These are phyloP conservation scores for Perizoma affinitatum DNA, from an alignment of 2,888 invertebrate species.

Conservation along the genomic window DNA sequence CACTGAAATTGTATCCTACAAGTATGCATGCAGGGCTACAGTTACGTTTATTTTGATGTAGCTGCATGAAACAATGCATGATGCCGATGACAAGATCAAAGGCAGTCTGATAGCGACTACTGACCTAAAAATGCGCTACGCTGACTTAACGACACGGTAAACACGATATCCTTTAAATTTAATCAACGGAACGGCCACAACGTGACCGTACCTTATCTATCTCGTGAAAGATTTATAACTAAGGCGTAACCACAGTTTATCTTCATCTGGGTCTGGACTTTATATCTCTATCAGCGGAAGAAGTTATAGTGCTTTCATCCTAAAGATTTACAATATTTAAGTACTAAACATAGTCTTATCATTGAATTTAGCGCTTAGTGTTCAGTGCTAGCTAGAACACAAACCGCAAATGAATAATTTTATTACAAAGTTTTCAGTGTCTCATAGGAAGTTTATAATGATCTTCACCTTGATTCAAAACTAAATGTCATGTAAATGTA, in stretches of 20 bases:
- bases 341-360: conserved; percentile 22
- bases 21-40: no score
- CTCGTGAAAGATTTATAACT: conserved; percentile 65
- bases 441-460: no score
- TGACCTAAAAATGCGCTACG: not conserved
- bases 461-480: no score
- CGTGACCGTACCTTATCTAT: conserved; percentile 67
- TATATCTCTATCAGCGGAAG: conserved; percentile 60
- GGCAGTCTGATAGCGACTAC: not conserved
- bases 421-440: no score
- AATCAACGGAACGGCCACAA: conserved; percentile 57
- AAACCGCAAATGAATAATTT: no score
- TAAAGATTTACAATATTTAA: conserved; percentile 27
- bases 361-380: not conserved
- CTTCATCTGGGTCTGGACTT: conserved; percentile 62
- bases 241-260: conserved; percentile 64
- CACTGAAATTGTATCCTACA: no score
- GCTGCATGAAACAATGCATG: no score
- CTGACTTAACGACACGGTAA: not conserved
- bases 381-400: no score
- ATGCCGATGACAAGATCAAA: no score
- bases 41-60: no score
- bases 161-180: conserved; percentile 54
- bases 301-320: conserved; percentile 25
- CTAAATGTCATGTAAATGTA: no score